These are phyloP conservation scores for Palythoa grandis DNA, from an alignment of 92 coral and sea anemone genomes.

Conservation along the genomic window DNA sequence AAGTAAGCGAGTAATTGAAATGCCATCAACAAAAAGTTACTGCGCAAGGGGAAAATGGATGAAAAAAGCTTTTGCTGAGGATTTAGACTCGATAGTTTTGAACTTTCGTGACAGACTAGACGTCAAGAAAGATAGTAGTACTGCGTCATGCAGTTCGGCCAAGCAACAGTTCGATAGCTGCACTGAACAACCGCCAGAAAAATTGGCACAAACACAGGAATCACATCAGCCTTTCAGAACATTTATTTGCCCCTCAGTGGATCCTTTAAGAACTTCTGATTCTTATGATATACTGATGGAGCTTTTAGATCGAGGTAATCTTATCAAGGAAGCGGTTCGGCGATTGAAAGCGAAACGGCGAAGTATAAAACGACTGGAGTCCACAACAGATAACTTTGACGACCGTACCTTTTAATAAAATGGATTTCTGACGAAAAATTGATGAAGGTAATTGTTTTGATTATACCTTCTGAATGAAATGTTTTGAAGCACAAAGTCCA, in stretches of 20 bases:
- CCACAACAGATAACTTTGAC: conserved; percentile 24
- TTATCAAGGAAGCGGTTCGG: conserved; percentile 88
- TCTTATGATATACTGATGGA: conserved; percentile 78
- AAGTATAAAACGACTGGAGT: conserved; percentile 72
- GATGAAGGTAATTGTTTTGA: conserved; percentile 1
- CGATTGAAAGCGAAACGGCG: conserved; percentile 65
- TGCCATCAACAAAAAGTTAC: conserved; percentile 77
- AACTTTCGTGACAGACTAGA: conserved; percentile 86
- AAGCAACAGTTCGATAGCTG: conserved; percentile 56
- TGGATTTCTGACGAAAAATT: not conserved
- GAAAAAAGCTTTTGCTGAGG: conserved; percentile 63
- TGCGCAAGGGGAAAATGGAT: conserved; percentile 71
- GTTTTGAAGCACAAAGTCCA: conserved; percentile 22
- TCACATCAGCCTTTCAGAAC: conserved; percentile 58
- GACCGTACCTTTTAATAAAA: conserved; percentile 28
- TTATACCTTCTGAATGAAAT: not conserved
- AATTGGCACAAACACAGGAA: conserved; percentile 26
- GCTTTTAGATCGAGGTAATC: conserved; percentile 74
- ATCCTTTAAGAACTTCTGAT: conserved; percentile 81
- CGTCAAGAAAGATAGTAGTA: conserved; percentile 61
- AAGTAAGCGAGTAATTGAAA: conserved; percentile 7
- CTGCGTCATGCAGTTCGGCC: conserved; percentile 15
- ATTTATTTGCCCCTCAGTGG: conserved; percentile 83
- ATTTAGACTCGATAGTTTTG: conserved; percentile 75
- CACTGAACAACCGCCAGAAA: conserved; percentile 23